Base-by-base conservation (phyloP, 2,113 vertebrate species). In the Egretta garzetta region DNA sequence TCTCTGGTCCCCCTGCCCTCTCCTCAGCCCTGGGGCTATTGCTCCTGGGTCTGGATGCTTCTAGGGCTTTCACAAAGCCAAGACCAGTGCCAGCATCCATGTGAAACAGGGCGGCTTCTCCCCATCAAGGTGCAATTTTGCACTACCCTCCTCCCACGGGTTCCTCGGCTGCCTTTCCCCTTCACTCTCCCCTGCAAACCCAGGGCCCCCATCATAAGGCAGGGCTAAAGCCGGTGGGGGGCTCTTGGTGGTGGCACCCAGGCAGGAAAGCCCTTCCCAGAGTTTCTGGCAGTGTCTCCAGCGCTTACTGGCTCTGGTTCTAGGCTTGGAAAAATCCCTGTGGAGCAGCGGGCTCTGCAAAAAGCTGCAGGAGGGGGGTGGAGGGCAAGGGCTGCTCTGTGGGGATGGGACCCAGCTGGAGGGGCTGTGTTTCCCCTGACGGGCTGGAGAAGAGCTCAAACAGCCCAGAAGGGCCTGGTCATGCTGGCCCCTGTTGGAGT, bases 401-500 rank as follows among this genome's bases (percentile, higher is more conserved):
- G 14, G 30, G 28, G 10, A 5, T 18, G 22, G 32, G n/a, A 6
- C n/a, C 35, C 27, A 30, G 21, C 6, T 37, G 13, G 3, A 35
- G 35, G 8, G 10, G 55, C 19, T 59, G 30, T n/a, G 22, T 59
- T 67, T 83, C 9, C 27, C 19, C 32, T 13, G 30, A 3, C 0
- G 5, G 8, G 17, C 13, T 60, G 47, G 13, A 71, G n/a, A 33
- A 66, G 47, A 43, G 26, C 64, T 53, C 27, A 18, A 28, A 43
- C 10, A 11, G 9, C 7, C 18, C 26, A 3, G 8, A 62, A 35
- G 11, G 32, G 6, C 47, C n/a, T 1, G 0, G 3, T 74, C 10
- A 9, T 0, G 0, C 2, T 39, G 64, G 39, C 14, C 10, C 76
- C 26, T 70, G 0, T 47, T 59, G 37, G 2, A 33, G 19, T 43